These are phyloP conservation scores for Drosophila paucipuncta DNA, from an alignment of 2,888 invertebrate genomes.

Conservation along the genomic window DNA sequence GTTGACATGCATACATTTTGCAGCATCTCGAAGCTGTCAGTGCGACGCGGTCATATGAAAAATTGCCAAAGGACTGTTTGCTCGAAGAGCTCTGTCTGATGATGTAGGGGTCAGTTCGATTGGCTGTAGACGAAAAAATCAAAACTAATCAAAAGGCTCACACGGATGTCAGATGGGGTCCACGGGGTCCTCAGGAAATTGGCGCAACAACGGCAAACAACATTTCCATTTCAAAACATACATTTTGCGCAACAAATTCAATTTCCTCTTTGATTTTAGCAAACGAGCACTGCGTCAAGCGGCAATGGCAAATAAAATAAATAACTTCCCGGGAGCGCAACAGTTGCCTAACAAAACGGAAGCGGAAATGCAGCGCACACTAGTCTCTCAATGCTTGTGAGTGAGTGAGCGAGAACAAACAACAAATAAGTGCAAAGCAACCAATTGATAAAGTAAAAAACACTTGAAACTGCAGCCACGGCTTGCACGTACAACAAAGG, in stretches of 20 bases:
- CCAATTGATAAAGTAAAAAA: slow-evolving; percentile 80
- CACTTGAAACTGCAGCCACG: slow-evolving; percentile 66
- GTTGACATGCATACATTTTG: slow-evolving; percentile 74
- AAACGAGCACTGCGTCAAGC: slow-evolving; percentile 63
- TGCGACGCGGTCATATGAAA: slow-evolving; percentile 59
- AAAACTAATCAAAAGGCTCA: slow-evolving; percentile 68
- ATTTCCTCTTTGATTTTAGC: slow-evolving; percentile 80
- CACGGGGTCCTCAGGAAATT: slow-evolving; percentile 65
- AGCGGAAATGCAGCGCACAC: slow-evolving; percentile 71
- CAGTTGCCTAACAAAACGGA: slow-evolving; percentile 78
- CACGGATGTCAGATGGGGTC: slow-evolving; percentile 53
- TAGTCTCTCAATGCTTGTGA: slow-evolving; percentile 7
- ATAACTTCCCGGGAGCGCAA: slow-evolving; percentile 77
- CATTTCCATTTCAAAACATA: slow-evolving; percentile 78
- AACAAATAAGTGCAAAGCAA: slow-evolving; percentile 80
- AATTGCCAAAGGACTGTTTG: slow-evolving; percentile 54
- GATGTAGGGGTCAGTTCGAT: slow-evolving; percentile 43
- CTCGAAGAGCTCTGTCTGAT: slow-evolving; percentile 16
- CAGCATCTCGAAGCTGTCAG: slow-evolving; percentile 52
- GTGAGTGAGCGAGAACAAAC: slow-evolving; percentile 69
- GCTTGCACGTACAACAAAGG: slow-evolving; percentile 64
- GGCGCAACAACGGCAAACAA: slow-evolving; percentile 73
- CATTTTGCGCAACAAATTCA: slow-evolving; percentile 79
- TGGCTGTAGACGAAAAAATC: slow-evolving; percentile 57
- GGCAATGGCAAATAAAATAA: slow-evolving; percentile 74